Conservation (phyloP, 1,140 invertebrate species). For the Metaphire vulgaris region DNA sequence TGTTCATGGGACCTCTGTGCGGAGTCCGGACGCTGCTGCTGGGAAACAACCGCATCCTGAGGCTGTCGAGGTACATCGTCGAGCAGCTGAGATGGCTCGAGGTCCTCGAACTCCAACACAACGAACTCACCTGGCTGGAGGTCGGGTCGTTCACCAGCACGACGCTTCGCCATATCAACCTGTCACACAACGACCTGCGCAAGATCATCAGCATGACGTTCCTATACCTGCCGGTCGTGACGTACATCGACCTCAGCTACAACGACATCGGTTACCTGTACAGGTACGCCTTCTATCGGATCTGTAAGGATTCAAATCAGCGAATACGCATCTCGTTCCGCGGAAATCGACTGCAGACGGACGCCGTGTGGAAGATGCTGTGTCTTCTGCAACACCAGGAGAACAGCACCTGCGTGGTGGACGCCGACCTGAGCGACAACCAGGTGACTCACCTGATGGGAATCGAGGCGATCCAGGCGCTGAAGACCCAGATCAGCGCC, state of each 20-base stretch:
- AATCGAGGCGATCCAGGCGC: slow-evolving; percentile 1
- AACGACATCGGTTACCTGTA: slow-evolving; percentile 13
- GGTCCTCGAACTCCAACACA: slow-evolving; percentile 16
- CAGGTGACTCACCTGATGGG: slow-evolving; percentile 9
- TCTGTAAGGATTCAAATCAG: slow-evolving; percentile 13
- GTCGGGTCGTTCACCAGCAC: slow-evolving; percentile 14
- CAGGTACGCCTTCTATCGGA: slow-evolving; percentile 20
- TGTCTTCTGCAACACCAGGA: neutral
- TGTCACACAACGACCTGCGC: slow-evolving; percentile 15
- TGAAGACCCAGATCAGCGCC: slow-evolving; percentile 4
- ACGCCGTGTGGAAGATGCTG: slow-evolving; percentile 13
- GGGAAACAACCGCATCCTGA: neutral
- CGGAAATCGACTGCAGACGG: slow-evolving; percentile 7
- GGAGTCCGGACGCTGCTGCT: slow-evolving; percentile 4
- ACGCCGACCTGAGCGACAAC: slow-evolving; percentile 6
- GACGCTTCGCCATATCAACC: slow-evolving; percentile 14
- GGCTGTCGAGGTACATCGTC: slow-evolving; percentile 1
- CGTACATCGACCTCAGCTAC: slow-evolving; percentile 7
- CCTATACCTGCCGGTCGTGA: slow-evolving; percentile 20
- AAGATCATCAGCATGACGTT: slow-evolving; percentile 26
- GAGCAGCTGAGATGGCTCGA: slow-evolving; percentile 12
- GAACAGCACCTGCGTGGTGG: neutral
- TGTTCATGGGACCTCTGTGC: slow-evolving; percentile 1
- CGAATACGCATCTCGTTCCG: slow-evolving; percentile 6
- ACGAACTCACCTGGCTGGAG: slow-evolving; percentile 19